Base-by-base conservation (phyloP, 2,797 vertebrate genomes). In the Acipenser ruthenus region DNA sequence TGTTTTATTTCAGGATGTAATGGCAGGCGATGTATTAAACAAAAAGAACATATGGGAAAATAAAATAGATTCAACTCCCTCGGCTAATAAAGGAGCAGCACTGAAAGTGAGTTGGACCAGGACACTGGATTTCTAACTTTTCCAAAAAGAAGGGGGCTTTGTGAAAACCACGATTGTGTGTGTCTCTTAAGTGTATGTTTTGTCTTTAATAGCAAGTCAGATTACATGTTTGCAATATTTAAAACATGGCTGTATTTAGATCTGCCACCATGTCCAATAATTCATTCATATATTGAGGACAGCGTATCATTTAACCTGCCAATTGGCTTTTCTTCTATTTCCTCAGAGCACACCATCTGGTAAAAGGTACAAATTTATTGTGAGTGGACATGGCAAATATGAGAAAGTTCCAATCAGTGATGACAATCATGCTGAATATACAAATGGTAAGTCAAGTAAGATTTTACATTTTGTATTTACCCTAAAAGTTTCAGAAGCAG, bases 1-100 rank as follows among this genome's bases (percentile, higher is more conserved):
- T 59, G 53, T 23, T 15, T 7, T 68, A 11, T 69, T 55, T 60
- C 81, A 98, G 95, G 95, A 97, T 52, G 90, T 97, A 0, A 94
- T 90, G 73, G 82, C 90, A 3, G 96, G 95, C 78, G 96, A 95
- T 47, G 93, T 96, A 0, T 80, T 95, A 86, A 94, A 92, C 76
- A 96, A 92, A 76, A 95, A 91, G 77, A 95, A 89, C 78, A 87
- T 99, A 80, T 99, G 97, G 96, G 96, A 99, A 71, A 82, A 89
- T 69, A 92, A 90, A 13, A 88, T 87, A 65, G 90, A 72, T 67
- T 7, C 76, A 37, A 80, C 82, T 60, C 67, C 84, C 0, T 68
- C 66, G 1, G 80, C 70, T n/a, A 74, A 8, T 4, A 50, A 68
- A 0, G 76, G 66, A 6, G 75, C 48, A 4, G 5, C 37, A 37